Base-by-base conservation (phyloP, 2,888 invertebrate species). In the Ferdinandea cuprea region DNA sequence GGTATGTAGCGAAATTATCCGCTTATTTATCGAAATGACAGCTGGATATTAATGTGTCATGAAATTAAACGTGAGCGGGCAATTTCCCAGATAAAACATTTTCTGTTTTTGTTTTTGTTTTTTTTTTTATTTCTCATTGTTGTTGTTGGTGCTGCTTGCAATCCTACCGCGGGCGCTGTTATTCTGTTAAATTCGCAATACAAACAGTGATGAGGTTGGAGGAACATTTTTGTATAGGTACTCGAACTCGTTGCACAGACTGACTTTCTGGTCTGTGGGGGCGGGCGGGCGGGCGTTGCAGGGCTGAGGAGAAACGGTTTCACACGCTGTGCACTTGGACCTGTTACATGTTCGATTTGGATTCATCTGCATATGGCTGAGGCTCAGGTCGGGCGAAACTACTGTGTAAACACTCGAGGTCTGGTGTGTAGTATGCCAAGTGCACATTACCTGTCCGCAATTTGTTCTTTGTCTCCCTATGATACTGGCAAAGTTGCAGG, bases 11-110 rank as follows among this genome's bases (percentile, higher is more conserved):
- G 72, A 84, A 86, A 86, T 85, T 86, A 86, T 84, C 81, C 85
- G 86, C 86, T 85, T 86, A 86, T 86, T 86, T 86, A 86, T 86
- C 85, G 85, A 78, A 85, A 85, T 85, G 86, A 86, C 86, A 85
- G 86, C 85, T 85, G 85, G 84, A 86, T 86, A 86, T 86, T 86
- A 86, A 86, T 85, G 85, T 85, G 86, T 86, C 86, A 86, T 85
- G 85, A 85, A 86, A 86, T 86, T 86, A 86, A 86, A 85, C 86
- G 86, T 85, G 84, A 85, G 84, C 85, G 85, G 69, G 72, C 86
- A 85, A 86, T 86, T 86, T 79, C 81, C 83, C 83, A 77, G 83
- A 83, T 83, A 83, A 83, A 83, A 68, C 77, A 78, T 77, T 83
- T 66, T 76, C n/a, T n/a, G n/a, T n/a, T n/a, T n/a, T n/a, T n/a